Evolutionary conservation across 1,140 invertebrate species (phyloP), one percentile per base, ranked within the genome.

Genomic region (Euwallacea fornicatus): DNA sequence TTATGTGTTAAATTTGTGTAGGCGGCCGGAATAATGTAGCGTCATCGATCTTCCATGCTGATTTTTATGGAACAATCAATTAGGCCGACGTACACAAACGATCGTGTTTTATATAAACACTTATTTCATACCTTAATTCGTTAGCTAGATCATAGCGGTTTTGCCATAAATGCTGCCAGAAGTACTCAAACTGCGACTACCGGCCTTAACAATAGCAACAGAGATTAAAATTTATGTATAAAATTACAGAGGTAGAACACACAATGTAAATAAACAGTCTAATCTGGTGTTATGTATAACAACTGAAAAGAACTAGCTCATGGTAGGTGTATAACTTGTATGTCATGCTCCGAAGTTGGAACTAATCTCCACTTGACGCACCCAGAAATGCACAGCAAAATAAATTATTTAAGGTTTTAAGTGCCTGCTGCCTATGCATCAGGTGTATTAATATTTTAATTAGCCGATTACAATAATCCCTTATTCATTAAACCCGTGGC

Each of bases 381-480:
- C 67, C 67, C 33, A 62, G 67, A 69, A 69, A 41, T 56, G 50
- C 47, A 56, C 43, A 15, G 33, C 33, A 66, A 47, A 66, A 68
- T 68, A 43, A 59, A 68, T 68, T 58, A 68, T 16, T 66, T 56
- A 56, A 55, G 53, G 47, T 68, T 60, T 60, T 59, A 60, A 68
- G 50, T 68, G 54, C 43, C 58, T 59, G 42, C 66, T 68, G 55
- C 66, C 42, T 69, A 61, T 53, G 56, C 58, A 62, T 59, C 58
- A 69, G 67, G 60, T 63, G 67, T 69, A 61, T 69, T 69, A 69
- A 69, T 69, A 69, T 61, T 69, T 62, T 69, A 69, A 69, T 69
- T 69, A 69, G 60, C 61, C 58, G 54, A 69, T 63, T 63, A 69
- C 67, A 69, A 69, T 63, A 69, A 69, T 67, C 65, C 65, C 65